Conservation (phyloP, 2,888 invertebrate species). For the Plebejus melissa region DNA sequence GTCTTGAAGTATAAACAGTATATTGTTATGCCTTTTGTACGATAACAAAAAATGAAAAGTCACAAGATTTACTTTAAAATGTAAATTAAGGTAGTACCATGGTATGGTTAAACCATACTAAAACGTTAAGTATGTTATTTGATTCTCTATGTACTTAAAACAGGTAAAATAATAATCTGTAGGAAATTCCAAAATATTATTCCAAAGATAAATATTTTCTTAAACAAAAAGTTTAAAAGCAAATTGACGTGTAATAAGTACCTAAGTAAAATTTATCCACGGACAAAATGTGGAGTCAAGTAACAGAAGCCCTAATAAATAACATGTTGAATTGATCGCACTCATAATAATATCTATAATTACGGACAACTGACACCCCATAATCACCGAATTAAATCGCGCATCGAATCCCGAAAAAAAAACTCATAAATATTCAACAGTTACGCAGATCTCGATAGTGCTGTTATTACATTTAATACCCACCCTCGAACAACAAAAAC, state of each 20-base stretch:
- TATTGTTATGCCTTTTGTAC: not conserved
- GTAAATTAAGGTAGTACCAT: too few species aligned
- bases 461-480: conserved; percentile 57
- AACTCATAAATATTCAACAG: conserved; percentile 64
- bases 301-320: conserved; percentile 17
- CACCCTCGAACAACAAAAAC: conserved; percentile 62
- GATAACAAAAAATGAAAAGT: not conserved
- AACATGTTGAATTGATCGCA: conserved; percentile 28
- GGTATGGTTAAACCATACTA: too few species aligned
- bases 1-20: not conserved
- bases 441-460: conserved; percentile 46
- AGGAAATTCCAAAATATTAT: not conserved
- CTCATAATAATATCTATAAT: conserved; percentile 49
- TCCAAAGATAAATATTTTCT: not conserved
- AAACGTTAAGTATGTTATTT: too few species aligned
- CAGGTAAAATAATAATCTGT: not conserved
- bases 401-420: conserved; percentile 50
- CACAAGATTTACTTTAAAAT: not conserved
- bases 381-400: conserved; percentile 64
- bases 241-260: not conserved
- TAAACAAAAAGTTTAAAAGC: not conserved
- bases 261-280: not conserved
- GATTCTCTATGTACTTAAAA: too few species aligned
- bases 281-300: not conserved
- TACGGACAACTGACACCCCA: conserved; percentile 63